Percentiles rank a stretch among this genome's conserved stretches.
Evolutionary conservation across 2,797 vertebrate genomes (phyloP).

Genomic region (Sebastes trivittatus): DNA sequence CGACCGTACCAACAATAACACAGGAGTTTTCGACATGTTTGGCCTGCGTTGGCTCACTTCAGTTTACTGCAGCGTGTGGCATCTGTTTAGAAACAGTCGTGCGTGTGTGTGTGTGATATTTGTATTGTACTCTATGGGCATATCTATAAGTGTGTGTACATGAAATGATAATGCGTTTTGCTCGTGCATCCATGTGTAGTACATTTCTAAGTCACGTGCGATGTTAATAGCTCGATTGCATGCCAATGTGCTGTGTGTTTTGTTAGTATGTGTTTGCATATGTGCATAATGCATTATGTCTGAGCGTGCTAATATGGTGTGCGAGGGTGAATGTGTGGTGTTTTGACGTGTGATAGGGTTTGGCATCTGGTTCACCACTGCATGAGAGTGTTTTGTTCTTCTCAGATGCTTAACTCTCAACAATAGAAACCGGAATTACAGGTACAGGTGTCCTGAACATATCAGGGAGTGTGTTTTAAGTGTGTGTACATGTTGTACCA

Average conservation of each 20-base stretch:
- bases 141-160: not conserved
- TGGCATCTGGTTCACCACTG: conserved; percentile 26
- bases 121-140: not conserved
- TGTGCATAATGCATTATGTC: not conserved
- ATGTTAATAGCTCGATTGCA: not conserved
- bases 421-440: conserved; percentile 21
- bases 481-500: not conserved
- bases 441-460: conserved; percentile 5
- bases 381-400: conserved; percentile 10
- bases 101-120: not conserved
- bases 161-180: not conserved
- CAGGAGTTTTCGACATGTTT: not conserved
- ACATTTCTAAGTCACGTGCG: no score
- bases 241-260: not conserved
- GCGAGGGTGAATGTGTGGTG: not conserved
- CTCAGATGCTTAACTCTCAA: conserved; percentile 16
- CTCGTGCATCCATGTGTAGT: not conserved
- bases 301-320: not conserved
- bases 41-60: conserved; percentile 16
- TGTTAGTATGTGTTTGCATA: not conserved
- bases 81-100: not conserved
- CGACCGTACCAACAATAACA: conserved; percentile 31
- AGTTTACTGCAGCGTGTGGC: conserved; percentile 23
- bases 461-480: not conserved
- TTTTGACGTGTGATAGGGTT: conserved; percentile 15